A percentile compares a stretch with the other conserved stretches of the same genome.
These are phyloP conservation scores for Actenoides hombroni DNA, from an alignment of 2,113 vertebrate species.

Conservation along the genomic window DNA sequence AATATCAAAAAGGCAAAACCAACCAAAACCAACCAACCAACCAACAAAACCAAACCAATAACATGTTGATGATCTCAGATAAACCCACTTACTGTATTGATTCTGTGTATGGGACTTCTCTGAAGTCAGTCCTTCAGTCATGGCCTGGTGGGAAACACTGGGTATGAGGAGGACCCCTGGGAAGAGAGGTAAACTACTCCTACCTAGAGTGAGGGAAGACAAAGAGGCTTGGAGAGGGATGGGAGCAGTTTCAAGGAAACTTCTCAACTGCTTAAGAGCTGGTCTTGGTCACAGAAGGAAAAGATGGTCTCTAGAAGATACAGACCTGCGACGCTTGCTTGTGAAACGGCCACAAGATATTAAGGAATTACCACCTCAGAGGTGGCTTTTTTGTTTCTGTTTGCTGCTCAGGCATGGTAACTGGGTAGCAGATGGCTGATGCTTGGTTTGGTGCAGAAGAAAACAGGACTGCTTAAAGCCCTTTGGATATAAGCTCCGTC, in stretches of 20 bases:
- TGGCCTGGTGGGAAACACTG: background rate
- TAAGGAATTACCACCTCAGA: background rate
- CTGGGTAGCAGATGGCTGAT: background rate
- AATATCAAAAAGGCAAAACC: background rate
- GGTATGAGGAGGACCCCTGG: background rate
- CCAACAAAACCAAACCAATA: too few species aligned
- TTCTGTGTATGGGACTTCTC: background rate
- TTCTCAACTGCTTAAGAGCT: background rate
- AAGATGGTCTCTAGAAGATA: background rate
- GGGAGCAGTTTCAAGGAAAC: background rate
- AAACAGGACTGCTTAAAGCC: background rate
- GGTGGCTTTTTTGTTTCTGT: rapidly evolving
- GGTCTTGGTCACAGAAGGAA: background rate
- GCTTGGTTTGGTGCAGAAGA: background rate
- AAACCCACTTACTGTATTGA: background rate
- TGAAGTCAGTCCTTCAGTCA: background rate
- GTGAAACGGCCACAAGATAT: background rate
- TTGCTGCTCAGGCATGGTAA: background rate
- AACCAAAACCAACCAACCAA: background rate
- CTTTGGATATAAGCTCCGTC: background rate
- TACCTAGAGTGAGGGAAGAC: background rate
- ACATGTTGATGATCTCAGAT: background rate
- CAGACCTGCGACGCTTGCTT: background rate
- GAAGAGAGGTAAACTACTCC: background rate
- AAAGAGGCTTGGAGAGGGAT: background rate